phyloP scores from a whole-genome alignment of 2,888 invertebrate species.

The Ennomos fuscantarius region DNA sequence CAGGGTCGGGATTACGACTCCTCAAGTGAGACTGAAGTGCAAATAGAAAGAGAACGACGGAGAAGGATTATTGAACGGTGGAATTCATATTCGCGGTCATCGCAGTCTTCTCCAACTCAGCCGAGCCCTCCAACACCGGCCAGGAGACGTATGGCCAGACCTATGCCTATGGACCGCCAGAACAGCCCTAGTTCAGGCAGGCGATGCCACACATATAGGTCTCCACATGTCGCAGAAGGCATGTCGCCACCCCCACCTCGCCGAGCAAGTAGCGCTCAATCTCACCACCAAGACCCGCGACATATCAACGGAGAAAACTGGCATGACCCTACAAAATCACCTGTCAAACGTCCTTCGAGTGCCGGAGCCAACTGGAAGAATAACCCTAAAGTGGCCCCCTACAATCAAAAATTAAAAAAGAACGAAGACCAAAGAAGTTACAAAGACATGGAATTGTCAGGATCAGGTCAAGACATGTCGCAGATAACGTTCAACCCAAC shows the following conservation, averaged over 20 bases:
- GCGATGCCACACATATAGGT: slow-evolving; percentile 61
- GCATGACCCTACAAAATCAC: slow-evolving; percentile 75
- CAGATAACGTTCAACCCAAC: slow-evolving; percentile 81
- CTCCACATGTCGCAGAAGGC: slow-evolving; percentile 69
- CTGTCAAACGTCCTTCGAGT: slow-evolving; percentile 76
- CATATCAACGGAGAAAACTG: slow-evolving; percentile 73
- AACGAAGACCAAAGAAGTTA: slow-evolving; percentile 69
- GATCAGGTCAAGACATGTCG: slow-evolving; percentile 67
- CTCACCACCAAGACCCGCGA: slow-evolving; percentile 65
- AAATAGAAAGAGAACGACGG: slow-evolving; percentile 88
- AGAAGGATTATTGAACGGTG: slow-evolving; percentile 89
- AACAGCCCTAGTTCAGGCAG: slow-evolving; percentile 68
- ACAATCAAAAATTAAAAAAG: slow-evolving; percentile 71
- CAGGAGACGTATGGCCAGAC: slow-evolving; percentile 62
- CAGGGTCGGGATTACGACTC: slow-evolving; percentile 94
- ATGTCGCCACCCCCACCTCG: slow-evolving; percentile 76
- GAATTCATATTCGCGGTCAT: slow-evolving; percentile 89
- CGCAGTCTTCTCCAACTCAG: slow-evolving; percentile 66
- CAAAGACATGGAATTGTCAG: slow-evolving; percentile 58
- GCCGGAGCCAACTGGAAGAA: slow-evolving; percentile 76
- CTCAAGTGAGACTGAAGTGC: slow-evolving; percentile 90
- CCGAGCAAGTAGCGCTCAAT: slow-evolving; percentile 70
- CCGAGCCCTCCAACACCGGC: slow-evolving; percentile 74
- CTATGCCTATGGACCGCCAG: slow-evolving; percentile 70
- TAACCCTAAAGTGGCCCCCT: slow-evolving; percentile 75